Evolutionary conservation across 2,113 vertebrate species (phyloP).

Genomic region (Theristicus caerulescens): DNA sequence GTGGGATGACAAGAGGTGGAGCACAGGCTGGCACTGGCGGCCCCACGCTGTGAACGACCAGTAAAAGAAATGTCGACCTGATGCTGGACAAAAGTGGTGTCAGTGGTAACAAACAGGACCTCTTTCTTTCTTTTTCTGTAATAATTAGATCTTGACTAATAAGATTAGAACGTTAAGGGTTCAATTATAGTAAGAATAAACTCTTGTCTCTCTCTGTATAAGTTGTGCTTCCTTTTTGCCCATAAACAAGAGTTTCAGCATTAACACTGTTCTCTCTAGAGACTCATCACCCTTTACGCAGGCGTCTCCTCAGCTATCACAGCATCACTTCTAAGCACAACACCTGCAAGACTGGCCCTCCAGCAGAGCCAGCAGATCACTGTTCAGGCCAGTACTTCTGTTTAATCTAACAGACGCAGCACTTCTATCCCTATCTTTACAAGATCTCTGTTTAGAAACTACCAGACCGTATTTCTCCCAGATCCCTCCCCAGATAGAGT

Average conservation of each 20-base stretch:
- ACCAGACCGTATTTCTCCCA: background rate
- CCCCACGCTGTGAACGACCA: accelerated
- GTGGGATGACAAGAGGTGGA: background rate
- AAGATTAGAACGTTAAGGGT: background rate
- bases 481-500: background rate
- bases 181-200: background rate
- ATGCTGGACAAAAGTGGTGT: background rate
- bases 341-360: background rate
- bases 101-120: background rate
- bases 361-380: background rate
- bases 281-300: background rate
- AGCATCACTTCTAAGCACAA: background rate
- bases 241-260: background rate
- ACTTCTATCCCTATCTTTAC: background rate
- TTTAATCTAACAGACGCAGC: background rate
- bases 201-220: background rate
- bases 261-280: background rate
- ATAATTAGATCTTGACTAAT: background rate
- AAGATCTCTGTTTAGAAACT: background rate
- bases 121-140: background rate
- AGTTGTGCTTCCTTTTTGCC: background rate
- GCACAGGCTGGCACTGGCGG: background rate
- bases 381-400: background rate
- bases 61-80: background rate
- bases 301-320: background rate